These are phyloP conservation scores for Tetramorium bicarinatum DNA, from an alignment of 2,888 invertebrate genomes.

Conservation along the genomic window DNA sequence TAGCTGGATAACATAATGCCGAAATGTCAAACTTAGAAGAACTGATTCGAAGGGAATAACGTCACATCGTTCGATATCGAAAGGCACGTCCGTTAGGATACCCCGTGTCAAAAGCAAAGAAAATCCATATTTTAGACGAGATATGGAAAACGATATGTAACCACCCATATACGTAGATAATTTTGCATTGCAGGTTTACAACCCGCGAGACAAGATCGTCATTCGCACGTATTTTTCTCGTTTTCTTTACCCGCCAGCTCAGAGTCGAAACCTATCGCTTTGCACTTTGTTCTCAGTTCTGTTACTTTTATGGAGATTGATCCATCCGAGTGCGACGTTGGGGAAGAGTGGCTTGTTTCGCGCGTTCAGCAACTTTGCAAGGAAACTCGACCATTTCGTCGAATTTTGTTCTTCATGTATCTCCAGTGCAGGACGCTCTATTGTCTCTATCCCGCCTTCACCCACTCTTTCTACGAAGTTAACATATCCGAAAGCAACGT, in stretches of 20 bases:
- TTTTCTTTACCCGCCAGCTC: background rate
- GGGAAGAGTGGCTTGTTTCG: background rate
- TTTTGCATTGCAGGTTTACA: background rate
- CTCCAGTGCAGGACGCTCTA: background rate
- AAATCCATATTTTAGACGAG: background rate
- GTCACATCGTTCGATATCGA: background rate
- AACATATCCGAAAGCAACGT: slow-evolving; percentile 79
- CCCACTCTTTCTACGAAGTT: slow-evolving; percentile 71
- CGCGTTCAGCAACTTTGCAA: background rate
- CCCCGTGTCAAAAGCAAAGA: background rate
- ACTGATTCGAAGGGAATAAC: background rate
- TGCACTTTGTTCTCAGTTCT: background rate
- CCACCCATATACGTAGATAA: background rate
- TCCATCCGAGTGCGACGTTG: background rate
- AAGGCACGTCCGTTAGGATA: background rate
- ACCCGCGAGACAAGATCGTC: background rate
- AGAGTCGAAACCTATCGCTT: background rate
- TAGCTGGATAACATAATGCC: background rate
- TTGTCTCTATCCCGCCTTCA: slow-evolving; percentile 63
- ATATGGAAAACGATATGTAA: background rate
- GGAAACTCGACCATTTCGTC: background rate
- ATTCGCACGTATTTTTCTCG: background rate
- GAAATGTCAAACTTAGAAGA: slow-evolving; percentile 15
- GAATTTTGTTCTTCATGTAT: slow-evolving; percentile 7
- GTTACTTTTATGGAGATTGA: slow-evolving; percentile 5